phyloP scores from a whole-genome alignment of 2,113 vertebrate species.

The Bambusicola thoracicus region DNA sequence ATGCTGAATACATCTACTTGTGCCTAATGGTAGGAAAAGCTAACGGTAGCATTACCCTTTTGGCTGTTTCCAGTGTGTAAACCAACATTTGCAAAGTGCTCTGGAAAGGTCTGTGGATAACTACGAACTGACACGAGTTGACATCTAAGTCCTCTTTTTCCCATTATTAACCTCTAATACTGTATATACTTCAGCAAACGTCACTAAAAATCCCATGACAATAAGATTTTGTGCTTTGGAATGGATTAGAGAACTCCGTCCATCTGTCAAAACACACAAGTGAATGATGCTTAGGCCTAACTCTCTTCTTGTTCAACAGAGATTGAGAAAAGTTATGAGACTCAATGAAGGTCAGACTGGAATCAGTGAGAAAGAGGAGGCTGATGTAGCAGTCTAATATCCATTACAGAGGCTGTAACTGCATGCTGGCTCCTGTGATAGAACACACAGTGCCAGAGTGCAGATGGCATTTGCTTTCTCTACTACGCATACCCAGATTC shows the following conservation, averaged over 20 bases:
- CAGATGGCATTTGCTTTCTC: not conserved
- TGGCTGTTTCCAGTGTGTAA: constrained; percentile 6
- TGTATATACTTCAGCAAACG: not conserved
- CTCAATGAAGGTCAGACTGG: not conserved
- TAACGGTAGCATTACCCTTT: not conserved
- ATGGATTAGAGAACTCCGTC: not conserved
- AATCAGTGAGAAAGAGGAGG: not conserved
- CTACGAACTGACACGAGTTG: not conserved
- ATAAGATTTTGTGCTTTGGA: not conserved
- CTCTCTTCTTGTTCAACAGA: not conserved
- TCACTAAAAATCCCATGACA: not conserved
- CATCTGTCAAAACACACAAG: not conserved
- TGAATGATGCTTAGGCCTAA: not conserved
- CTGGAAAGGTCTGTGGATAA: not conserved
- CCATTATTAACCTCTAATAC: not conserved
- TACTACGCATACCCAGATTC: fast-evolving
- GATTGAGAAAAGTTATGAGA: not conserved
- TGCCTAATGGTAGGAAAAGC: not conserved
- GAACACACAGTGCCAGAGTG: not conserved
- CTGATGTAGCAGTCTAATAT: not conserved
- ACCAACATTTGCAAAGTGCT: constrained; percentile 7
- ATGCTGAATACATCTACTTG: not conserved
- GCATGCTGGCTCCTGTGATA: not conserved
- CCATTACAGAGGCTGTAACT: not conserved
- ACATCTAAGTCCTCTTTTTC: not conserved